These are phyloP conservation scores for Hyla sarda DNA, from an alignment of 2,113 vertebrate species.

Conservation along the genomic window DNA sequence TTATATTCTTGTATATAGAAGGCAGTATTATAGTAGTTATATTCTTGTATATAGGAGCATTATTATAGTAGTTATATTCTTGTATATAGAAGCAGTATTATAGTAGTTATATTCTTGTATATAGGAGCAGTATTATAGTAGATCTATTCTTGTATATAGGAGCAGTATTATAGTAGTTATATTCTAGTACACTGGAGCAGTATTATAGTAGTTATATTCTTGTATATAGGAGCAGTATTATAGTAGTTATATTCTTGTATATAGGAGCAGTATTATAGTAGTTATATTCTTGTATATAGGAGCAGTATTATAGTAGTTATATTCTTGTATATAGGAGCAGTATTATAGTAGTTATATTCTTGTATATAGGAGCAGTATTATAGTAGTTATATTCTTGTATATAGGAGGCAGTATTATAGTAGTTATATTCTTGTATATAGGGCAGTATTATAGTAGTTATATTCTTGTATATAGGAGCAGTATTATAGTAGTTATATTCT, in stretches of 20 bases:
- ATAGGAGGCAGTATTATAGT: background rate
- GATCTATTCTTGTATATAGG: background rate
- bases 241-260: too few relatives aligned
- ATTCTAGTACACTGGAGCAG: too few relatives aligned
- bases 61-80: too few relatives aligned
- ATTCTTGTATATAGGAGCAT: too few relatives aligned
- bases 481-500: constrained; percentile 6
- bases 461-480: background rate
- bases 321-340: background rate
- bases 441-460: background rate
- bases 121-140: background rate
- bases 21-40: background rate
- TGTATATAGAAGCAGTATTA: too few relatives aligned
- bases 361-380: background rate
- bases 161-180: background rate
- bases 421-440: background rate
- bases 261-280: too few relatives aligned
- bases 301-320: background rate
- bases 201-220: too few relatives aligned
- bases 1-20: background rate
- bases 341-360: constrained; percentile 1
- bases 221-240: too few relatives aligned
- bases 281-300: too few relatives aligned
- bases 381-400: background rate
- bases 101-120: too few relatives aligned